A percentile compares a stretch with the other conserved stretches of the same genome.
phyloP scores from a whole-genome alignment of 1,140 invertebrate species.

The Eriocheir sinensis region DNA sequence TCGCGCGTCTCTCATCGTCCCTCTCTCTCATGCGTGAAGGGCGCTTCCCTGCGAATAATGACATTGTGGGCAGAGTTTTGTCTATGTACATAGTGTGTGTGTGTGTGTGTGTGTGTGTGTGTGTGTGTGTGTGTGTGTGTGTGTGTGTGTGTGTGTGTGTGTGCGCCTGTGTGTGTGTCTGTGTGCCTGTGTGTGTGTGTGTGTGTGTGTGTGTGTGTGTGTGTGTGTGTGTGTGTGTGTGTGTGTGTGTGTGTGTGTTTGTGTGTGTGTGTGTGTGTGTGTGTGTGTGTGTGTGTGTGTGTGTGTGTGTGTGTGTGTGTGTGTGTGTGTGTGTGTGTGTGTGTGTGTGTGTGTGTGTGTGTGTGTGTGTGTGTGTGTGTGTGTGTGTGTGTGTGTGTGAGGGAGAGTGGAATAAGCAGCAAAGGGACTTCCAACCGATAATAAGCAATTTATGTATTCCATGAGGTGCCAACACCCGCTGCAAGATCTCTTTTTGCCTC shows the following conservation, averaged over 20 bases:
- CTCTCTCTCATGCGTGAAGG: no score
- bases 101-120: constrained; percentile 55
- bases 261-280: constrained; percentile 54
- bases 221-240: constrained; percentile 53
- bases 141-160: constrained; percentile 54
- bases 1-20: no score
- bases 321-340: constrained; percentile 60
- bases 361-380: constrained; percentile 63
- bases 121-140: constrained; percentile 51
- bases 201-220: constrained; percentile 54
- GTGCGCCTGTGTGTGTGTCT: constrained; percentile 47
- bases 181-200: constrained; percentile 45
- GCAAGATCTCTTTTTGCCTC: no score
- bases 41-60: no score
- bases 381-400: constrained; percentile 54
- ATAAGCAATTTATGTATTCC: no score
- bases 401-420: background rate
- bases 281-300: constrained; percentile 56
- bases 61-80: no score
- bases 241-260: constrained; percentile 47
- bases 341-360: constrained; percentile 65
- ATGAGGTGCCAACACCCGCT: no score
- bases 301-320: constrained; percentile 54
- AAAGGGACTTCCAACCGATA: background rate
- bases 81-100: constrained; percentile 3